These are phyloP conservation scores for Cephalopholis sonnerati DNA, from an alignment of 2,113 vertebrate genomes.

Conservation along the genomic window DNA sequence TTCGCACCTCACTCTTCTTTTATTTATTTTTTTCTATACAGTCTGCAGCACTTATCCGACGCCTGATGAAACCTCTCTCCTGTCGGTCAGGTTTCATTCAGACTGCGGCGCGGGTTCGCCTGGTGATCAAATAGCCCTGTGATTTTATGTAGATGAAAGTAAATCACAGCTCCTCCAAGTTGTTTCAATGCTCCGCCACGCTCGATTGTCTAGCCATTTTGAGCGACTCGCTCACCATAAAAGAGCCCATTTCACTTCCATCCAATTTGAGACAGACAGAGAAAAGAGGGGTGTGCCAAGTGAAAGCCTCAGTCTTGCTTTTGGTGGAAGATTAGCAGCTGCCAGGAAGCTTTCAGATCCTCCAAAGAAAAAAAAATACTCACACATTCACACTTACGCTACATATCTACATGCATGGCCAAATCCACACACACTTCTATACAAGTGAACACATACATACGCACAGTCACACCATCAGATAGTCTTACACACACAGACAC, in stretches of 20 bases:
- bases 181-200: constrained; percentile 66
- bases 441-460: constrained; percentile 8
- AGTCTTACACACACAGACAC: not conserved
- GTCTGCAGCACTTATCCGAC: constrained; percentile 51
- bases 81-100: constrained; percentile 59
- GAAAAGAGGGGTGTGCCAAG: constrained; percentile 62
- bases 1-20: constrained; percentile 1
- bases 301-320: constrained; percentile 56
- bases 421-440: constrained; percentile 18
- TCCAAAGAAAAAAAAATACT: constrained; percentile 32
- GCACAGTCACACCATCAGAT: constrained; percentile 34
- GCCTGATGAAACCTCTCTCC: constrained; percentile 60
- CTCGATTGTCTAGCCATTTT: constrained; percentile 69
- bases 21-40: constrained; percentile 32
- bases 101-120: constrained; percentile 25
- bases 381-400: constrained; percentile 13
- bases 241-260: constrained; percentile 66
- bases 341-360: constrained; percentile 60
- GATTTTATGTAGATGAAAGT: constrained; percentile 75
- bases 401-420: constrained; percentile 31
- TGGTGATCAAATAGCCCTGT: constrained; percentile 68
- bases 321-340: constrained; percentile 73
- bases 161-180: constrained; percentile 67
- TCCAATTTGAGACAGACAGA: constrained; percentile 66
- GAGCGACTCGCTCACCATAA: constrained; percentile 54